Percentiles rank a stretch among this genome's conserved stretches.
These are phyloP conservation scores for Pipistrellus pipistrellus DNA, from an alignment of 2,797 vertebrate genomes.

Conservation along the genomic window DNA sequence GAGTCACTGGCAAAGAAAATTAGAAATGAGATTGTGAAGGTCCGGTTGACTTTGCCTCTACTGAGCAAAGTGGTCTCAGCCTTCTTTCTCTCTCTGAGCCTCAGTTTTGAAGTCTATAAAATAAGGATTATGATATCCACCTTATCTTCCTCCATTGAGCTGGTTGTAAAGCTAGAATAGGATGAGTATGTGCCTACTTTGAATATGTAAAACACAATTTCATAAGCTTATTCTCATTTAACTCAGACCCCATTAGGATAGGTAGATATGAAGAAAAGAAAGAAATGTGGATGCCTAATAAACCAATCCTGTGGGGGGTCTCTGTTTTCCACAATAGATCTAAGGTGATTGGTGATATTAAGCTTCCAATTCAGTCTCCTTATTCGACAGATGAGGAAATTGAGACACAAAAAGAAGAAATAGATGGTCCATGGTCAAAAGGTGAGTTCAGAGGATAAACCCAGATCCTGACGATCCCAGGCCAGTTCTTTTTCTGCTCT, in stretches of 20 bases:
- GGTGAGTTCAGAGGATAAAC: slow-evolving; percentile 4
- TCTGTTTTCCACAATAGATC: background rate
- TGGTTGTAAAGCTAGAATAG: background rate
- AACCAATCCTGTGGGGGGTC: background rate
- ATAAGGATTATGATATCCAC: background rate
- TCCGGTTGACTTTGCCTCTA: background rate
- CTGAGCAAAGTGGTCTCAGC: background rate
- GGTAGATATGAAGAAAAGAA: background rate
- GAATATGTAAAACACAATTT: background rate
- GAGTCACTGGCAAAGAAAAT: background rate
- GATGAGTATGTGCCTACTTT: background rate
- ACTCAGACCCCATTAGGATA: background rate
- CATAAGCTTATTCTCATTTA: background rate
- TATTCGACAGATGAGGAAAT: background rate
- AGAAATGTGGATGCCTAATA: background rate
- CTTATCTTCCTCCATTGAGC: background rate
- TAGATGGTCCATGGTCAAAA: background rate
- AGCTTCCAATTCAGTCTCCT: background rate
- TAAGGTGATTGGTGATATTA: background rate
- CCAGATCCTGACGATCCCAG: background rate
- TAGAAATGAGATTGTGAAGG: background rate
- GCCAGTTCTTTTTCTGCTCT: background rate
- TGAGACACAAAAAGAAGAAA: background rate
- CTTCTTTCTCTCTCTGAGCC: background rate
- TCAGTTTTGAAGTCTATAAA: slow-evolving; percentile 16